Base-by-base conservation (phyloP, 2,797 vertebrate genomes). In the Calcarius lapponicus region DNA sequence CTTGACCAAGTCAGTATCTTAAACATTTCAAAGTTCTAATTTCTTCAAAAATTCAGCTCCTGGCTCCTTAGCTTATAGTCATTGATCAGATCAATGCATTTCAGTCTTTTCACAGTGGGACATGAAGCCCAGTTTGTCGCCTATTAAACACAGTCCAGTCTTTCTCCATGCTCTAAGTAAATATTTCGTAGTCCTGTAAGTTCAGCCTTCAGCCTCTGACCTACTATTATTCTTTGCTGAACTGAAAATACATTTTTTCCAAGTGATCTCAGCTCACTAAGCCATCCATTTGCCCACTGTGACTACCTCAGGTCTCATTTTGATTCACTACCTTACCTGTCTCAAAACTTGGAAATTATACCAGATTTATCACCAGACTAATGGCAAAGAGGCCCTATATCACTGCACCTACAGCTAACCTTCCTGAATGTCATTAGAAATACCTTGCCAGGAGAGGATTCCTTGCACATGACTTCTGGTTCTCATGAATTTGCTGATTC, bases 331-430 rank as follows among this genome's bases (percentile, higher is more conserved):
- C 48, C 29, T 19, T 7, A 2, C 47, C 32, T 84, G 58, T 79
- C 89, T 75, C 67, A 88, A 92, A 90, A 83, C 58, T 45, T 89
- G 66, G 53, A 95, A 95, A 75, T 92, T 67, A 76, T n/a, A 72
- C 32, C 56, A 79, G 81, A 96, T 95, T 91, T 96, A 96, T 88
- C 34, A 78, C 14, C 42, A 74, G 57, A 51, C 70, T 87, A 83
- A 91, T 86, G 24, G 70, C 73, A 83, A 81, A 90, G 81, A 58
- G 38, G 22, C 26, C 85, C 70, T 90, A 26, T 21, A 92, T 56
- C 82, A 88, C 48, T 58, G 72, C 25, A 80, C 32, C 76, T 81
- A 58, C 40, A 75, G 80, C 38, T 43, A 83, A 76, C 80, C 24
- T 75, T 74, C 38, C 66, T 69, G 40, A 93, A 86, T 36, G 29